Evolutionary conservation across 2,797 vertebrate genomes (phyloP).

Genomic region (Poecilia velifera): DNA sequence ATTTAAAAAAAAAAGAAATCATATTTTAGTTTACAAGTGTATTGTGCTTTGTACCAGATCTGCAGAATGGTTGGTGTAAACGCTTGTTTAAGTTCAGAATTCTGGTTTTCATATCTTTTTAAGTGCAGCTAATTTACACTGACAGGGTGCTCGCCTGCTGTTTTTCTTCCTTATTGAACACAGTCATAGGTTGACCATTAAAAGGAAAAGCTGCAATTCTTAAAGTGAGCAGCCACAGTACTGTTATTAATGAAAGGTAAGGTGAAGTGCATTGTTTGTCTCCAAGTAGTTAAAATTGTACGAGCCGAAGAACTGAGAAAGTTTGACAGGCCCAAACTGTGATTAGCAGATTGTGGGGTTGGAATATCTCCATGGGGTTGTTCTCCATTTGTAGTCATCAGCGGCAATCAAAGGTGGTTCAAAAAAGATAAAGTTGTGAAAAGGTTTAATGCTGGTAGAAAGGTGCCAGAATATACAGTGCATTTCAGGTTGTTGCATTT

Average conservation of each 20-base stretch:
- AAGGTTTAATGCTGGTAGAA: no score
- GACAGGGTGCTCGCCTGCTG: not conserved
- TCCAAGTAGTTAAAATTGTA: not conserved
- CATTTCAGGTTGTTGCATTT: no score
- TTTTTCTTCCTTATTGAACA: not conserved
- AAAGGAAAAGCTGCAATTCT: not conserved
- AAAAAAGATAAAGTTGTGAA: no score
- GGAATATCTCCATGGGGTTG: no score
- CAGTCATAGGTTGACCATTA: not conserved
- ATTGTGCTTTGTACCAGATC: not conserved
- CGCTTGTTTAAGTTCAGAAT: not conserved
- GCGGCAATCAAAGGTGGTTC: no score
- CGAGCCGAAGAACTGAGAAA: not conserved
- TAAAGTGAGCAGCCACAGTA: not conserved
- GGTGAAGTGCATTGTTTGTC: not conserved
- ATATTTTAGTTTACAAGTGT: not conserved
- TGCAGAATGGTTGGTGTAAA: not conserved
- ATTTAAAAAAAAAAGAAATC: not conserved
- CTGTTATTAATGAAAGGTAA: not conserved
- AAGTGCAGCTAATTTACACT: not conserved
- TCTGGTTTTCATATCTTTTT: not conserved
- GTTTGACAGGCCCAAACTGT: not conserved
- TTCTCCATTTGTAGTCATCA: no score
- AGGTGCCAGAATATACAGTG: no score
- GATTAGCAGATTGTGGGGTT: no score